Evolutionary conservation across 2,113 vertebrate genomes (phyloP).

Genomic region (Pollimyrus isidori): DNA sequence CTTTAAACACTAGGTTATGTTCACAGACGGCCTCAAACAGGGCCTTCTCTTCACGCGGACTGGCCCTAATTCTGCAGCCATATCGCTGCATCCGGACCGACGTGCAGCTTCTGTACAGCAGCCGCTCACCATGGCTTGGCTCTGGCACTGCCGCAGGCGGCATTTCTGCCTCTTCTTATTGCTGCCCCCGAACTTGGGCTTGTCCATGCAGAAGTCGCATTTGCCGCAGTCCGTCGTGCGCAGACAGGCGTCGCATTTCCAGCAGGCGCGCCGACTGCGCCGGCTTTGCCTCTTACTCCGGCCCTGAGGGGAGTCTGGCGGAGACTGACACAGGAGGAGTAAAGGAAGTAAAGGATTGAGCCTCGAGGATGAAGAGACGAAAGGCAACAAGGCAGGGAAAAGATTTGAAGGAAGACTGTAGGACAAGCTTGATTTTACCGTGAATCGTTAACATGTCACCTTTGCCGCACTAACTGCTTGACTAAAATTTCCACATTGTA

Average conservation of each 20-base stretch:
- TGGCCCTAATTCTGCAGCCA: not conserved
- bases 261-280: constrained; percentile 56
- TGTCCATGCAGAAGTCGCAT: constrained; percentile 69
- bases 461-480: not conserved
- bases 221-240: constrained; percentile 57
- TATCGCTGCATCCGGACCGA: not conserved
- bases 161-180: constrained; percentile 72
- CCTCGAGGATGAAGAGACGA: not conserved
- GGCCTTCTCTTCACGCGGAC: not conserved
- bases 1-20: not conserved
- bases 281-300: constrained; percentile 38
- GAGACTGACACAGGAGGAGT: not conserved
- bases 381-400: not conserved
- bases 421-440: not conserved
- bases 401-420: not conserved
- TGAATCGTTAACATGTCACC: not conserved
- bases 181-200: constrained; percentile 66
- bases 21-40: not conserved
- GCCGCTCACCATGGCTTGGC: constrained; percentile 53
- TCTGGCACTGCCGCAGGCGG: constrained; percentile 63
- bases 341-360: not conserved
- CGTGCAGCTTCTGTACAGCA: not conserved
- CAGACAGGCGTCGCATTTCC: constrained; percentile 59
- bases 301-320: not conserved
- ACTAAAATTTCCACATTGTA: not conserved